These are phyloP conservation scores for Montipora sp. DNA, from an alignment of 64 coral and sea anemone species.

Conservation along the genomic window DNA sequence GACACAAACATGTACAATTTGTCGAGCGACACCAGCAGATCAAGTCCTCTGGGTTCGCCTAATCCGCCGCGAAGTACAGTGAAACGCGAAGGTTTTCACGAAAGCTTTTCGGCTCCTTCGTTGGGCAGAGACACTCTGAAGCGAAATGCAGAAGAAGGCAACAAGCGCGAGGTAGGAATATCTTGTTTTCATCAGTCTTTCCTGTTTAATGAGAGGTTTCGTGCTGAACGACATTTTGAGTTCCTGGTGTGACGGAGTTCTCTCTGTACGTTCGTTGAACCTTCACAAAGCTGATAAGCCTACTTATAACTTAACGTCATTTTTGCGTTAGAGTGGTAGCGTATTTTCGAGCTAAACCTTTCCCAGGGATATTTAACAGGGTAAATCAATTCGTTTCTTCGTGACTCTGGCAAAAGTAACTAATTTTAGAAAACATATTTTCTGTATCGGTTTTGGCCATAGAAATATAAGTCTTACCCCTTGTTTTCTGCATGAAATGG, in stretches of 20 bases:
- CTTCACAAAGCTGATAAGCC: no score
- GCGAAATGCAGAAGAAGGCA: constrained; percentile 36
- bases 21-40: background rate
- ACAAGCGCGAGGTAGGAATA: constrained; percentile 22
- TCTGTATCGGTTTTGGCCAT: no score
- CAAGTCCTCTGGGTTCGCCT: constrained; percentile 1
- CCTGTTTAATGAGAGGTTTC: background rate
- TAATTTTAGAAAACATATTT: no score
- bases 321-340: no score
- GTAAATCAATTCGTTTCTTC: no score
- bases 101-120: constrained; percentile 5
- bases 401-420: no score
- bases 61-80: background rate
- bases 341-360: no score
- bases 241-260: background rate
- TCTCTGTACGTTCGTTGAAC: no score
- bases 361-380: no score
- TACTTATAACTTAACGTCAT: no score
- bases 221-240: background rate
- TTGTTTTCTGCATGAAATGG: no score
- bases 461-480: no score
- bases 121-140: constrained; percentile 25
- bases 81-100: constrained; percentile 12
- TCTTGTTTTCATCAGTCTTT: background rate
- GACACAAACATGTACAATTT: constrained; percentile 35